A percentile compares a stretch with the other conserved stretches of the same genome.
These are phyloP conservation scores for Leiothrix lutea DNA, from an alignment of 2,113 vertebrate species.

Conservation along the genomic window DNA sequence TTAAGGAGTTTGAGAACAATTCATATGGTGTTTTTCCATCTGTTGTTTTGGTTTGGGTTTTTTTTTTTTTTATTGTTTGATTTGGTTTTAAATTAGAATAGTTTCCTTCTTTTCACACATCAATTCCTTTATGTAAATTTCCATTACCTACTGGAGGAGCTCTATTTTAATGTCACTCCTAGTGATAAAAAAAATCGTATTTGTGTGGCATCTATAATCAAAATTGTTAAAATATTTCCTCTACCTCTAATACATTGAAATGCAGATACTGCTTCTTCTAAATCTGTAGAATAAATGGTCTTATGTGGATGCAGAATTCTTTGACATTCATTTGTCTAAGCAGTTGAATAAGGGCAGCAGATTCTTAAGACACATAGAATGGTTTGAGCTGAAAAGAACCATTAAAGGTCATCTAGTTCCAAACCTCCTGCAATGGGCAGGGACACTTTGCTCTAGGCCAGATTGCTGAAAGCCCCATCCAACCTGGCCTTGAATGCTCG, in stretches of 20 bases:
- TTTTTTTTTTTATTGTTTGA: not conserved
- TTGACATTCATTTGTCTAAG: not conserved
- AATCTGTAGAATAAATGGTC: not conserved
- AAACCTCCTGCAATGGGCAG: not conserved
- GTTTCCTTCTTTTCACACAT: conserved; percentile 1
- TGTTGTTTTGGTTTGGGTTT: not conserved
- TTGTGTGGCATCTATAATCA: not conserved
- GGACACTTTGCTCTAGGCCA: not conserved
- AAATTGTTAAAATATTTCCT: not conserved
- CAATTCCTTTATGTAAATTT: not conserved
- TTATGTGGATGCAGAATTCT: not conserved
- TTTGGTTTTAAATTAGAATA: not conserved
- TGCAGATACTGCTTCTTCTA: not conserved
- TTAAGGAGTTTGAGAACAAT: not conserved
- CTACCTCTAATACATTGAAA: not conserved
- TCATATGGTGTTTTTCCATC: not conserved
- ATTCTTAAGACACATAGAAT: not conserved
- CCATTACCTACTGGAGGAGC: not conserved
- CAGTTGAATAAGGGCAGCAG: not conserved
- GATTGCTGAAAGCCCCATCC: not conserved
- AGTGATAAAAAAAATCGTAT: not conserved
- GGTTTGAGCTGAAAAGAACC: not conserved
- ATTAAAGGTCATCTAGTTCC: not conserved
- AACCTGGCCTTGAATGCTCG: not conserved
- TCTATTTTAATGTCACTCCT: not conserved